Percentiles rank a stretch among this genome's conserved stretches.
These are phyloP conservation scores for Leucania comma DNA, from an alignment of 2,888 invertebrate genomes.

Conservation along the genomic window DNA sequence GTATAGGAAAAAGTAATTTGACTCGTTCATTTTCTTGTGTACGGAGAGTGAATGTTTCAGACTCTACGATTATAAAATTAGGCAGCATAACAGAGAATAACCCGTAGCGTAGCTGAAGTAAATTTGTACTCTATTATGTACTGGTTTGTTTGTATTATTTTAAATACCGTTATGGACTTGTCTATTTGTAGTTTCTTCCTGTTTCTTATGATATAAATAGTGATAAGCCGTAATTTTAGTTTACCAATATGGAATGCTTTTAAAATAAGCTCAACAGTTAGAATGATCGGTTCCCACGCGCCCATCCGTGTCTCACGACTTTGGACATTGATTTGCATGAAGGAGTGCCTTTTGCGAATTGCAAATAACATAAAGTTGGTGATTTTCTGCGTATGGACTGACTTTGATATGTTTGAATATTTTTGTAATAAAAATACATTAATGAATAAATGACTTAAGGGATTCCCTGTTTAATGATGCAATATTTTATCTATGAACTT, in stretches of 20 bases:
- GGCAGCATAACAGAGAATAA: conserved; percentile 72
- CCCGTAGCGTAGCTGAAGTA: conserved; percentile 69
- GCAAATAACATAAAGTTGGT: conserved; percentile 73
- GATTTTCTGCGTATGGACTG: conserved; percentile 81
- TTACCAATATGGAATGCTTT: conserved; percentile 67
- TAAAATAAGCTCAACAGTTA: conserved; percentile 71
- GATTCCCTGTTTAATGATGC: conserved; percentile 70
- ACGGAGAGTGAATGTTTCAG: conserved; percentile 71
- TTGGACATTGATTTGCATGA: conserved; percentile 75
- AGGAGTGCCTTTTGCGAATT: conserved; percentile 86
- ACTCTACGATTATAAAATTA: conserved; percentile 66
- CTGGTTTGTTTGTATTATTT: conserved; percentile 73
- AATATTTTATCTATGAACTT: conserved; percentile 75
- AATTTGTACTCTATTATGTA: conserved; percentile 69
- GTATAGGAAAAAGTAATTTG: conserved; percentile 67
- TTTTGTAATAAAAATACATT: conserved; percentile 78
- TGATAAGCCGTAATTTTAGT: conserved; percentile 72
- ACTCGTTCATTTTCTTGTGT: conserved; percentile 72
- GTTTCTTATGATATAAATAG: conserved; percentile 79
- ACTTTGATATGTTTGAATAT: conserved; percentile 83
- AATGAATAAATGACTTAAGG: conserved; percentile 66
- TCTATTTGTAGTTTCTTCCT: conserved; percentile 84
- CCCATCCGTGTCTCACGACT: conserved; percentile 55
- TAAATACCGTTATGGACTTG: conserved; percentile 71
- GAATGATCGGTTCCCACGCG: conserved; percentile 61